Evolutionary conservation across 2,888 invertebrate species (phyloP).

Genomic region (Oscheius onirici): DNA sequence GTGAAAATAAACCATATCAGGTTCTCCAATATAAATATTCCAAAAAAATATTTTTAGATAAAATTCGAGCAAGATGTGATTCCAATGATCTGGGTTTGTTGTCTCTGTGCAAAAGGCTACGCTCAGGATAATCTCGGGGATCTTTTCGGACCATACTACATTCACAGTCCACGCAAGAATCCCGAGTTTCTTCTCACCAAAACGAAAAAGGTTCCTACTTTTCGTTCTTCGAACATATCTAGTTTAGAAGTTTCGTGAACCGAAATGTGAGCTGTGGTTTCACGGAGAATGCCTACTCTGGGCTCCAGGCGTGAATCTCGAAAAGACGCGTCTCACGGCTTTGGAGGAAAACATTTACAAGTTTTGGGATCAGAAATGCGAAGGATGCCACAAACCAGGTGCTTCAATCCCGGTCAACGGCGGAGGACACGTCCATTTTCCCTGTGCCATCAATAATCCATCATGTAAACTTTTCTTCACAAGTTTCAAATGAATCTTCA

Average conservation of each 20-base stretch:
- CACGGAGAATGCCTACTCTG: conserved; percentile 20
- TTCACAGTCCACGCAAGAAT: neutral
- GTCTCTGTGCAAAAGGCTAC: conserved; percentile 12
- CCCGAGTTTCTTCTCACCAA: conserved; percentile 14
- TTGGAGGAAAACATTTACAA: conserved; percentile 16
- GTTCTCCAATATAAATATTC: neutral
- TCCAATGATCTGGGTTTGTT: conserved; percentile 16
- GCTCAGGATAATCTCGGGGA: conserved; percentile 19
- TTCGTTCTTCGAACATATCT: neutral
- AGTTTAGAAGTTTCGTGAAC: conserved; percentile 16
- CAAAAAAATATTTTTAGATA: neutral
- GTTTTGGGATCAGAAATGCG: conserved; percentile 29
- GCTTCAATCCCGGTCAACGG: conserved; percentile 12
- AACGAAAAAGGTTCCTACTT: conserved; percentile 7
- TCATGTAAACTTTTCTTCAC: neutral
- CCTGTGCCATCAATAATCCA: conserved; percentile 12
- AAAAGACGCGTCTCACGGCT: neutral
- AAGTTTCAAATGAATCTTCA: neutral
- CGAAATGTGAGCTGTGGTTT: conserved; percentile 22
- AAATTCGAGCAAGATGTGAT: conserved; percentile 15
- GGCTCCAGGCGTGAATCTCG: conserved; percentile 13
- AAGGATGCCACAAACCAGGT: conserved; percentile 16
- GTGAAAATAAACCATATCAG: conserved; percentile 10
- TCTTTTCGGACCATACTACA: conserved; percentile 25
- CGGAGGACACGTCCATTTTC: neutral